A percentile compares a stretch with the other conserved stretches of the same genome.
phyloP scores from a whole-genome alignment of 2,888 invertebrate genomes.

The Heterodera filipjevi region DNA sequence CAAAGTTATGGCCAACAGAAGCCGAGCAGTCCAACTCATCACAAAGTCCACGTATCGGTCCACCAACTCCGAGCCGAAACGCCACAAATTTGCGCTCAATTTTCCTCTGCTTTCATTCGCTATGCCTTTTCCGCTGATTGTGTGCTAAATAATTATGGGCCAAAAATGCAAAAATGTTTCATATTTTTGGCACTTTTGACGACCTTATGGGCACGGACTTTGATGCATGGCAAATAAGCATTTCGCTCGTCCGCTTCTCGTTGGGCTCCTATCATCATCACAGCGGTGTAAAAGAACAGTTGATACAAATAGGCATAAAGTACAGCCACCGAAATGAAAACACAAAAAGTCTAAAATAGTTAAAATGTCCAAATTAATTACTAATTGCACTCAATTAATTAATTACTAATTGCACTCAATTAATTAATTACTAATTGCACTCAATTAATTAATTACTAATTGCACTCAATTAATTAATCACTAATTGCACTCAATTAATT shows the following conservation, averaged over 20 bases:
- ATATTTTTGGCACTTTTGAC: too few relatives aligned
- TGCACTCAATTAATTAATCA: neutral
- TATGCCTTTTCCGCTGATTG: conserved; percentile 1
- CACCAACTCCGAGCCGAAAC: conserved; percentile 37
- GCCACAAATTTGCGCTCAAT: conserved; percentile 19
- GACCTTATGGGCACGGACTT: conserved; percentile 44
- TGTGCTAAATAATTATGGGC: conserved; percentile 19
- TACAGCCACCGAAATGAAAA: conserved; percentile 62
- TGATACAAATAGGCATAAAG: conserved; percentile 63
- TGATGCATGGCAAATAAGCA: conserved; percentile 56
- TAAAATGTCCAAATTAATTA: conserved; percentile 2
- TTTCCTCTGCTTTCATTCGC: neutral
- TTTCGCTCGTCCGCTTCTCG: conserved; percentile 52
- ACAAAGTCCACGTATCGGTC: conserved; percentile 60
- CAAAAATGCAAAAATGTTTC: neutral
- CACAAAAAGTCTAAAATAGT: conserved; percentile 53
- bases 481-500: neutral
- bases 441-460: neutral
- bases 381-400: too few relatives aligned
- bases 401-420: neutral
- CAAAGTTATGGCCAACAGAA: conserved; percentile 46
- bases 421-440: neutral
- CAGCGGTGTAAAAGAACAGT: conserved; percentile 63
- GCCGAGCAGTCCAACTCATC: conserved; percentile 53
- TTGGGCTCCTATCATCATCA: conserved; percentile 58